A percentile compares a stretch with the other conserved stretches of the same genome.
These are phyloP conservation scores for Noctua comes DNA, from an alignment of 2,888 invertebrate genomes.

Conservation along the genomic window DNA sequence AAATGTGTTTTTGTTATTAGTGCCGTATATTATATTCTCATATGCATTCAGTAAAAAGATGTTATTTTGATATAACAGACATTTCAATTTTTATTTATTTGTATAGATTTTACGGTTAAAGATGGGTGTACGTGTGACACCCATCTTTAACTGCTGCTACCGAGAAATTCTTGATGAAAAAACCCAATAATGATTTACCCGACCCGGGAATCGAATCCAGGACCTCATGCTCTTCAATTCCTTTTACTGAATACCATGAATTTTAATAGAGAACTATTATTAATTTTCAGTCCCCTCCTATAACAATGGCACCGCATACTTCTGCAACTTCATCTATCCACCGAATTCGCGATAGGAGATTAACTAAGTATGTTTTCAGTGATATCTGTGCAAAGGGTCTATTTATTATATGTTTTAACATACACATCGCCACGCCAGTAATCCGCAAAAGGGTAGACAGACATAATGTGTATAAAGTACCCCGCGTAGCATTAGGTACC, in stretches of 20 bases:
- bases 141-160: too few relatives aligned
- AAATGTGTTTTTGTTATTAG: too few relatives aligned
- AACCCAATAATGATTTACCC: too few relatives aligned
- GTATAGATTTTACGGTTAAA: too few relatives aligned
- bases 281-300: background rate
- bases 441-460: slow-evolving; percentile 55
- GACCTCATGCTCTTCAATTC: too few relatives aligned
- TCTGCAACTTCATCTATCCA: background rate
- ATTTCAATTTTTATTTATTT: too few relatives aligned
- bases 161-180: too few relatives aligned
- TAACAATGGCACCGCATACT: background rate
- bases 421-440: slow-evolving; percentile 45
- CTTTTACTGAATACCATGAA: background rate
- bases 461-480: slow-evolving; percentile 31
- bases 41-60: too few relatives aligned
- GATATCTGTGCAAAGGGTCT: slow-evolving; percentile 41
- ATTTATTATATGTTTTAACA: slow-evolving; percentile 53
- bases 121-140: too few relatives aligned
- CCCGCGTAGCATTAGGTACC: slow-evolving; percentile 14
- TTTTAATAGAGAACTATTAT: background rate
- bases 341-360: slow-evolving; percentile 5
- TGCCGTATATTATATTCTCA: too few relatives aligned
- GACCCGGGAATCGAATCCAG: too few relatives aligned
- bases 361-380: slow-evolving; percentile 36
- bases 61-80: too few relatives aligned